Evolutionary conservation across 1,140 invertebrate species (phyloP), one percentile per base, ranked within the genome.

Genomic region (Apocrypta bakeri): DNA sequence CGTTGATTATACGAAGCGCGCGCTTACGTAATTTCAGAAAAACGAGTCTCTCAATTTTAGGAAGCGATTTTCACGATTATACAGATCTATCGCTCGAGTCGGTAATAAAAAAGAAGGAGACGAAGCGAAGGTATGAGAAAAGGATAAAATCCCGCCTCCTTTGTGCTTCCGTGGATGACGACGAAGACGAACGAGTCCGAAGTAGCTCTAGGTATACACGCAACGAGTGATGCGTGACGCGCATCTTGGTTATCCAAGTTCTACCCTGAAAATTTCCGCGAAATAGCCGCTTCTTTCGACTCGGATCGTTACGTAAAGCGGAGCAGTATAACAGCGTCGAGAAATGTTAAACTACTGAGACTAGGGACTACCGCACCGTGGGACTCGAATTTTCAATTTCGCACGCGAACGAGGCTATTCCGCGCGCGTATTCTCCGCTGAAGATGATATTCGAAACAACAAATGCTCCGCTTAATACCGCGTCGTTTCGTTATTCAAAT

Each of bases 311-410:
- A 88, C 86, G 88, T 88, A 89, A 89, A 87, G 27, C 85, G 85
- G 85, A 87, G 85, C 86, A 86, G 88, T 88, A n/a, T n/a, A 88
- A 84, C 48, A 56, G 21, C 82, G 72, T 72, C 12, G 31, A 71
- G 31, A 31, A 25, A 74, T 40, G 68, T 25, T 80, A 61, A 69
- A 72, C 78, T 69, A 14, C 76, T 4, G 48, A 56, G 48, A 56
- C 76, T 48, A 84, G 68, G 82, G 86, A 85, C 87, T 88, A 85
- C 83, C 83, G 86, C 80, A 89, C 87, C 88, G 89, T 90, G 89
- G 85, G 89, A 90, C 87, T 89, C 86, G 87, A 89, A 89, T 78
- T 90, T 89, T 89, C 87, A 90, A 89, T 89, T 86, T 87, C 85
- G 87, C 88, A 88, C 87, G 87, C 89, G 88, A 90, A 88, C 86